Base-by-base conservation (phyloP, 2,888 invertebrate genomes). In the Mantis religiosa region DNA sequence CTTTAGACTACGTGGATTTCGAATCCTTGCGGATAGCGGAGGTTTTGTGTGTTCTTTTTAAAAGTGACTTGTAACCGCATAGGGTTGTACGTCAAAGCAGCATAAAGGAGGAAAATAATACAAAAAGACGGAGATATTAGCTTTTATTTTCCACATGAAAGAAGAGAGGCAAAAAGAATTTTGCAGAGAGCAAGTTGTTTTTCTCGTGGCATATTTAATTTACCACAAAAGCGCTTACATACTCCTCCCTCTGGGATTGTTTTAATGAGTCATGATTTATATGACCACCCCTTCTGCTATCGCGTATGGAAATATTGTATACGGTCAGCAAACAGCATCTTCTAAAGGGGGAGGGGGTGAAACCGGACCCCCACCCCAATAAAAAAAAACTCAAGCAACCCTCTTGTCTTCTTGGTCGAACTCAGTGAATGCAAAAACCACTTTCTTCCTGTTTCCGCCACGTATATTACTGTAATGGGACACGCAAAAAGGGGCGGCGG, bases 351-450 rank as follows among this genome's bases (percentile, higher is more conserved):
- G 54, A 0, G 54, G 54, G 54, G 15, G 20, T 71, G 25, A 20
- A 71, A 71, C 54, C 20, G 54, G 54, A 71, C 54, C 54, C 20
- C 54, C 54, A 6, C 25, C 25, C 20, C 6, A 8, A 71, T 20
- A 71, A 71, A 71, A 71, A 71, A 71, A 71, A 71, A 7, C 25
- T 30, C 54, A 71, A 71, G 54, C 54, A 71, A 71, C 54, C 54
- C 54, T 71, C 54, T 71, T 71, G 54, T 71, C 54, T 71, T 71
- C 82, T 47, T 82, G 28, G 85, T 34, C 87, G 87, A 87, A 87
- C 82, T 85, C 88, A 85, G 84, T 88, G 88, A 88, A 88, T 88
- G 54, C 85, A 82, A 34, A 71, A 85, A 85, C 85, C 82, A 82
- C 85, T 88, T 85, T 85, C 82, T 28, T 28, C 85, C 81, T 82